Percentiles rank a stretch among this genome's conserved stretches.
phyloP scores from a whole-genome alignment of 2,888 invertebrate genomes.

The Uloborus plumipes region DNA sequence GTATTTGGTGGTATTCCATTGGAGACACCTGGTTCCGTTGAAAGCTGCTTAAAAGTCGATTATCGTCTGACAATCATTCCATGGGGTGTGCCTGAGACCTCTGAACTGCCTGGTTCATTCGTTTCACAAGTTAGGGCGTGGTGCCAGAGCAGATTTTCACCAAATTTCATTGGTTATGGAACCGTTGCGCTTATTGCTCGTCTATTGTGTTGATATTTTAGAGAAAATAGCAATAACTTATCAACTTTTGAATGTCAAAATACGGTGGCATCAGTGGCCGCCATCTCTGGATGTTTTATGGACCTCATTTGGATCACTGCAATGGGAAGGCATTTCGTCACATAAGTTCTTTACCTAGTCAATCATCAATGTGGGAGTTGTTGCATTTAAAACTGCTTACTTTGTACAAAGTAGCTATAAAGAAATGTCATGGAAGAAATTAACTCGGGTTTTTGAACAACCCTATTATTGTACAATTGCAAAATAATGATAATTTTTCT shows the following conservation, averaged over 20 bases:
- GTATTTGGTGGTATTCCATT: conserved; percentile 63
- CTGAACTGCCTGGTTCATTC: conserved; percentile 58
- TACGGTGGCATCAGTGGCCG: conserved; percentile 28
- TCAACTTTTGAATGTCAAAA: conserved; percentile 55
- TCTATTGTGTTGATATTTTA: conserved; percentile 50
- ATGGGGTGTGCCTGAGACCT: conserved; percentile 55
- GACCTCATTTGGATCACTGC: too few species aligned
- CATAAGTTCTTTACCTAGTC: too few species aligned
- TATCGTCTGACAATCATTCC: conserved; percentile 62
- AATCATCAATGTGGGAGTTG: too few species aligned
- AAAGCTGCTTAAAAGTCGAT: conserved; percentile 64
- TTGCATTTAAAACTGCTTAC: too few species aligned
- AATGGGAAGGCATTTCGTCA: too few species aligned
- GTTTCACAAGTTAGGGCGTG: conserved; percentile 53
- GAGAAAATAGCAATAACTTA: conserved; percentile 56
- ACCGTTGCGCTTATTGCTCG: conserved; percentile 52
- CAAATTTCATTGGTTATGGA: conserved; percentile 63
- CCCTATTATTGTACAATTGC: too few species aligned
- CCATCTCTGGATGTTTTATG: too few species aligned
- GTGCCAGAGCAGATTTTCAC: conserved; percentile 42
- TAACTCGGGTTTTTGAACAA: too few species aligned
- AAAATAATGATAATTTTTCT: too few species aligned
- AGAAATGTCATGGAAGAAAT: too few species aligned
- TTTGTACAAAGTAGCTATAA: too few species aligned
- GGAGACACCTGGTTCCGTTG: conserved; percentile 58